Evolutionary conservation across 2,797 vertebrate species (phyloP).

Genomic region (Buceros bicornis): DNA sequence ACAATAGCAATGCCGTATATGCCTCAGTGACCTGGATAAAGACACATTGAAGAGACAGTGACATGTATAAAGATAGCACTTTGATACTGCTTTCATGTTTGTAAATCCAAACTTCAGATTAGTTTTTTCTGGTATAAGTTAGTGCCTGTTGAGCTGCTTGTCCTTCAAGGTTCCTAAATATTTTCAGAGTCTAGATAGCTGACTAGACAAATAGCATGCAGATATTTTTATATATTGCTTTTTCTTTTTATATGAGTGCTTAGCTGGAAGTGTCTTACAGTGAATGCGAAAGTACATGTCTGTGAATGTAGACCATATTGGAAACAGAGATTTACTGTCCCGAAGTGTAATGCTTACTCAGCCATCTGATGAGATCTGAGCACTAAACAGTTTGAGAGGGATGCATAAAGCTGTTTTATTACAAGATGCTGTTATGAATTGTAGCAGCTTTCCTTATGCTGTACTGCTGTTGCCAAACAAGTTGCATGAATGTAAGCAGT

Average conservation of each 20-base stretch:
- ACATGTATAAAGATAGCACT: background rate
- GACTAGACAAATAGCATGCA: conserved; percentile 70
- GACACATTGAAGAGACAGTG: background rate
- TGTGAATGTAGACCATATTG: conserved; percentile 83
- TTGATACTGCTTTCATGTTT: background rate
- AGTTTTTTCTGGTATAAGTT: background rate
- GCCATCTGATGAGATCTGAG: conserved; percentile 84
- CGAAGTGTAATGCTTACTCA: conserved; percentile 84
- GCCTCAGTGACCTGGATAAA: background rate
- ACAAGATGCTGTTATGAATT: conserved; percentile 84
- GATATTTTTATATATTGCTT: conserved; percentile 72
- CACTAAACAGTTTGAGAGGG: conserved; percentile 82
- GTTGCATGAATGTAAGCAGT: conserved; percentile 79
- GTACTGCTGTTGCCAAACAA: conserved; percentile 81
- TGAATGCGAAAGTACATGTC: conserved; percentile 69
- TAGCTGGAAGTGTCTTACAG: conserved; percentile 78
- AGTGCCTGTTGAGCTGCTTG: background rate
- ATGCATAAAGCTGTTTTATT: conserved; percentile 85
- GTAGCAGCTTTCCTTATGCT: conserved; percentile 84
- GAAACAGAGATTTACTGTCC: conserved; percentile 85
- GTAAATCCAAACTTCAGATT: background rate
- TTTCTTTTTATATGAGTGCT: conserved; percentile 66
- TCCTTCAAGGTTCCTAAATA: background rate
- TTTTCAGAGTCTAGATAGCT: conserved; percentile 5
- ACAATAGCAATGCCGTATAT: background rate